These are phyloP conservation scores for Vidua macroura DNA, from an alignment of 2,113 vertebrate genomes.

Conservation along the genomic window DNA sequence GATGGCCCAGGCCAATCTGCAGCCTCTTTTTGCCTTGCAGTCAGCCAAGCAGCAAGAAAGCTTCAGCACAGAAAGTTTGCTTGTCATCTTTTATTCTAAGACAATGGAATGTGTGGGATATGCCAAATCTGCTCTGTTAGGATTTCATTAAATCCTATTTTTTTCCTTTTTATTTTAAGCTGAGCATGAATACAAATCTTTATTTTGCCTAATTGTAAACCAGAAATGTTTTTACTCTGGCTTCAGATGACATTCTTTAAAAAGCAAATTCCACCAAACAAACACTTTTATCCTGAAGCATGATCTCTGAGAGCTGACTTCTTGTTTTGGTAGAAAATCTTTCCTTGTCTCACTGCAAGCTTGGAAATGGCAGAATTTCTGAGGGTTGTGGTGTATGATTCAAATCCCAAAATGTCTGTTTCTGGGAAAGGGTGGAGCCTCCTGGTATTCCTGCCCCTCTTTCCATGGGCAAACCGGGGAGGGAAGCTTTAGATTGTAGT, in stretches of 20 bases:
- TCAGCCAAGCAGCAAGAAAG: neutral
- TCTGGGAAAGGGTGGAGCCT: neutral
- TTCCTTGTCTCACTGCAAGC: neutral
- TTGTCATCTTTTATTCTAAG: neutral
- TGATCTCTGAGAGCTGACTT: neutral
- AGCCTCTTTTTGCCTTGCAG: neutral
- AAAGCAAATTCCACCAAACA: neutral
- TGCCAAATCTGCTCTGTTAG: neutral
- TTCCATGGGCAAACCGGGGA: neutral
- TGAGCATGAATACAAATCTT: neutral
- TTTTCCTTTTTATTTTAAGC: neutral
- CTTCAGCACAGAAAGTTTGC: neutral
- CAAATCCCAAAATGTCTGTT: neutral
- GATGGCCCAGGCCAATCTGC: neutral
- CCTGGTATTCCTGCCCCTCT: neutral
- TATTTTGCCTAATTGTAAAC: neutral
- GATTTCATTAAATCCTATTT: neutral
- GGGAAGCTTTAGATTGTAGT: neutral
- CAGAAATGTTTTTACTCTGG: neutral
- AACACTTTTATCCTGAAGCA: neutral
- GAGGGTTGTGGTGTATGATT: neutral
- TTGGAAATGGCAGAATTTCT: neutral
- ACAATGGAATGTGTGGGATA: neutral
- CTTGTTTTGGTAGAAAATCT: neutral
- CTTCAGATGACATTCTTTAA: neutral